phyloP scores from a whole-genome alignment of 2,888 invertebrate genomes.

The Craniophora ligustri region DNA sequence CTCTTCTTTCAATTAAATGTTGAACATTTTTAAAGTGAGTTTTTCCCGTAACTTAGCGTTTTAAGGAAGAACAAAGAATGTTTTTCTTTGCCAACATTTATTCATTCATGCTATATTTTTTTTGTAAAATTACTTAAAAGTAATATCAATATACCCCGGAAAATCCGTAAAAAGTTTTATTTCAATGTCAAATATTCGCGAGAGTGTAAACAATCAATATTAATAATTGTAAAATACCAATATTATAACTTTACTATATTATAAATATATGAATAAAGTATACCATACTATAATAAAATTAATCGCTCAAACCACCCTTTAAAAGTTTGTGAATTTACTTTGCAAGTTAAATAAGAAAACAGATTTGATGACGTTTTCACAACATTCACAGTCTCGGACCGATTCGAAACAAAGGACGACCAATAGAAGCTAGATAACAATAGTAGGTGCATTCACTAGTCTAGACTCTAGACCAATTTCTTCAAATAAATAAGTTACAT shows the following conservation, averaged over 20 bases:
- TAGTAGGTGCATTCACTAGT: constrained; percentile 61
- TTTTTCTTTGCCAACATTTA: too few relatives aligned
- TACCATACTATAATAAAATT: too few relatives aligned
- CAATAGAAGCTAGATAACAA: constrained; percentile 43
- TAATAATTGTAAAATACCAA: too few relatives aligned
- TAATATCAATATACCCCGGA: too few relatives aligned
- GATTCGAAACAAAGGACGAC: constrained; percentile 59
- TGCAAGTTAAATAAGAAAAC: constrained; percentile 23
- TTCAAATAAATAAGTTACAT: constrained; percentile 51
- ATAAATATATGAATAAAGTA: too few relatives aligned
- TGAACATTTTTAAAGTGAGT: constrained; percentile 49
- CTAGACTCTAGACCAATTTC: constrained; percentile 59
- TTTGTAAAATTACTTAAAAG: too few relatives aligned
- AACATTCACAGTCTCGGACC: constrained; percentile 25
- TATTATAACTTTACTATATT: too few relatives aligned
- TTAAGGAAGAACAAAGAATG: constrained; percentile 15
- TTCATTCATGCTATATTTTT: too few relatives aligned
- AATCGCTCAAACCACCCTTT: neutral
- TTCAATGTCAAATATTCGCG: too few relatives aligned
- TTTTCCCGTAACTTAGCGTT: constrained; percentile 33
- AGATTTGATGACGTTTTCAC: constrained; percentile 27
- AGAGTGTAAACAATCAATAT: too few relatives aligned
- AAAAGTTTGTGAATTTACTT: constrained; percentile 39
- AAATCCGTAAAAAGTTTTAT: too few relatives aligned
- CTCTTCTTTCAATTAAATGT: constrained; percentile 48